Evolutionary conservation across 2,113 vertebrate species (phyloP).

Genomic region (Barnardius zonarius): DNA sequence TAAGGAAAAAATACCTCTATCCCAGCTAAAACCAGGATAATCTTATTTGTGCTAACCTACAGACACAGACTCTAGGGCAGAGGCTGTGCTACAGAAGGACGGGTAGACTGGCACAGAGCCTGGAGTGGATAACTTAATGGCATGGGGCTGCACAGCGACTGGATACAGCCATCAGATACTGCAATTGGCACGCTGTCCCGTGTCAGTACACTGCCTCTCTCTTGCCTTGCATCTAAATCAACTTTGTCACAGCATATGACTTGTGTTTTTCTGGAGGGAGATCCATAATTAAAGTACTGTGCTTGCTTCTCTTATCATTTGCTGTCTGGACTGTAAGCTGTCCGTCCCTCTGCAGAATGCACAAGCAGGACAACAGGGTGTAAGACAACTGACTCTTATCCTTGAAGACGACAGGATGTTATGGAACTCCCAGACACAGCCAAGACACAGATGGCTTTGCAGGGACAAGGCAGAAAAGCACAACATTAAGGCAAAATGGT

Average conservation of each 20-base stretch:
- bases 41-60: not conserved
- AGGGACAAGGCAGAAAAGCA: not conserved
- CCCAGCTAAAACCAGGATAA: not conserved
- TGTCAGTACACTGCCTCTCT: not conserved
- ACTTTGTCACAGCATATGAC: not conserved
- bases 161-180: not conserved
- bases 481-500: fast-evolving
- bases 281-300: not conserved
- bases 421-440: not conserved
- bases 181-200: not conserved
- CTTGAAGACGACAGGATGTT: not conserved
- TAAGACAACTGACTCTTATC: not conserved
- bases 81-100: not conserved
- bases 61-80: not conserved
- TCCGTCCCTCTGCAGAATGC: not conserved
- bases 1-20: not conserved
- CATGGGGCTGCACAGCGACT: not conserved
- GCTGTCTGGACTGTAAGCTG: not conserved
- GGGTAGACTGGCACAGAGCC: not conserved
- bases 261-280: not conserved
- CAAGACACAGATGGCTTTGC: not conserved
- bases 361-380: not conserved
- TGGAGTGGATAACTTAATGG: not conserved
- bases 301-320: not conserved
- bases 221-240: not conserved